Evolutionary conservation across 2,797 vertebrate species (phyloP).

Genomic region (Bradypus variegatus): DNA sequence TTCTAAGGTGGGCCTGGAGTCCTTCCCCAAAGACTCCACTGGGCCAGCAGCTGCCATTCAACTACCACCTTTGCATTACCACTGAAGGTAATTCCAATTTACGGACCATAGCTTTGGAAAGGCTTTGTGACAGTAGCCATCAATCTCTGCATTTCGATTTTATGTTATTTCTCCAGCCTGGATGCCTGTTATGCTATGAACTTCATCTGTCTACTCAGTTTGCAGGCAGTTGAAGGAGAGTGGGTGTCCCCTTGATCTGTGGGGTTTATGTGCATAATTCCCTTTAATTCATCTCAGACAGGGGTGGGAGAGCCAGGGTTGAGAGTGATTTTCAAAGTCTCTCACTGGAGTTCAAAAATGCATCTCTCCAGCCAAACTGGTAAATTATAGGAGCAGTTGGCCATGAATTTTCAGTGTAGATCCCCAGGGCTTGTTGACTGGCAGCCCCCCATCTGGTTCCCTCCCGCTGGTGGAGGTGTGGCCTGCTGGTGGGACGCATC

Average conservation of each 20-base stretch:
- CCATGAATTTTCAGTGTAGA: conserved; percentile 35
- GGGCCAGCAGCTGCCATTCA: background rate
- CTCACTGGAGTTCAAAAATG: conserved; percentile 51
- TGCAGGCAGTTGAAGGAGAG: conserved; percentile 43
- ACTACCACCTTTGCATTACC: conserved; percentile 35
- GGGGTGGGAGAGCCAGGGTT: conserved; percentile 44
- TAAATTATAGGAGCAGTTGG: conserved; percentile 45
- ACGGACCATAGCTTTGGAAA: conserved; percentile 44
- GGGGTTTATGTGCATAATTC: conserved; percentile 61
- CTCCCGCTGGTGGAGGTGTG: background rate
- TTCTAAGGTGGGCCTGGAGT: background rate
- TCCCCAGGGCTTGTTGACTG: background rate
- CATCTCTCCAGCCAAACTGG: conserved; percentile 45
- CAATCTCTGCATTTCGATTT: conserved; percentile 53
- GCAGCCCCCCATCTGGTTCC: background rate
- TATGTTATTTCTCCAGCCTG: conserved; percentile 34
- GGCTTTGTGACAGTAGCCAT: conserved; percentile 45
- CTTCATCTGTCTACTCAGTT: conserved; percentile 60
- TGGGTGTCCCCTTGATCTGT: conserved; percentile 58
- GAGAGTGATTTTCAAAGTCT: conserved; percentile 57
- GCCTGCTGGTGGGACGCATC: background rate
- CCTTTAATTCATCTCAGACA: conserved; percentile 60
- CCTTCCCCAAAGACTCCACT: background rate
- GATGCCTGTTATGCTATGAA: conserved; percentile 51
- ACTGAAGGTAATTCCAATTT: conserved; percentile 40